Evolutionary conservation across 2,113 vertebrate species (phyloP).

Genomic region (Synodontis membranacea): DNA sequence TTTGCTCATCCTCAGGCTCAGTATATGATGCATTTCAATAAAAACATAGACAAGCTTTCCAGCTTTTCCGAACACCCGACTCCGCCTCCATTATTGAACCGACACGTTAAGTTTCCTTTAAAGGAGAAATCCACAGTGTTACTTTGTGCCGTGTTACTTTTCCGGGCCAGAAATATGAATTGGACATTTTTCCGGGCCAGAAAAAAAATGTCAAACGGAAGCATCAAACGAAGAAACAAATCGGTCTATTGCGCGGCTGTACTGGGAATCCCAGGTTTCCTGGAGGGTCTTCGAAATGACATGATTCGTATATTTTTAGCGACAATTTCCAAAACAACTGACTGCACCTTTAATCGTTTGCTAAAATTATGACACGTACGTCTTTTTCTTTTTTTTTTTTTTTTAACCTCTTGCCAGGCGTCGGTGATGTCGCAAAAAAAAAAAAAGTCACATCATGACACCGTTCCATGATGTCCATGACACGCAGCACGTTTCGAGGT

Average conservation of each 20-base stretch:
- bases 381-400: too few relatives aligned
- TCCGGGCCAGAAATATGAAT: not conserved
- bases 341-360: not conserved
- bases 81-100: not conserved
- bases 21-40: not conserved
- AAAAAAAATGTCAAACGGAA: not conserved
- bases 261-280: not conserved
- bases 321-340: not conserved
- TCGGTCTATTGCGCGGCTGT: too few relatives aligned
- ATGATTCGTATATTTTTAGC: not conserved
- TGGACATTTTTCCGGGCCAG: not conserved
- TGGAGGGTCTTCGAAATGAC: not conserved
- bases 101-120: not conserved
- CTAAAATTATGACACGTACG: not conserved
- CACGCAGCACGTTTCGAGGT: not conserved
- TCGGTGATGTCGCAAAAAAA: not conserved
- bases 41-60: not conserved
- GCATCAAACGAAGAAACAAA: not conserved
- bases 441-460: not conserved
- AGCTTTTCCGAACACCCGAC: not conserved
- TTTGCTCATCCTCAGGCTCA: not conserved
- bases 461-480: not conserved
- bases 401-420: not conserved
- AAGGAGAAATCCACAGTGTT: not conserved
- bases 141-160: not conserved